Percentiles rank a stretch among this genome's conserved stretches.
These are phyloP conservation scores for Nematolebias whitei DNA, from an alignment of 2,113 vertebrate genomes.

Conservation along the genomic window DNA sequence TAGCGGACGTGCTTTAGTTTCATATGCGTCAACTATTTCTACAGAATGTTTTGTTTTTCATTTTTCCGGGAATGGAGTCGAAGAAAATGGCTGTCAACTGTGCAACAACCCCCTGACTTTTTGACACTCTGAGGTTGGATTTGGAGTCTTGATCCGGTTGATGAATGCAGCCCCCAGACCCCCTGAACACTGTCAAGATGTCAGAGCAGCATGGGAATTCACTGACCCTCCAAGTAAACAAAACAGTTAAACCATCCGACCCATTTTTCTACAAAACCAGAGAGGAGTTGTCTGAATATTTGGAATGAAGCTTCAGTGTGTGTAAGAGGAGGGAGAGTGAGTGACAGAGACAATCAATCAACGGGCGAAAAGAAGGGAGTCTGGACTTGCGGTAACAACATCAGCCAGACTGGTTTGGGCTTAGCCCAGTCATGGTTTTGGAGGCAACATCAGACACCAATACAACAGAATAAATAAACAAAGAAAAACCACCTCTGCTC, in stretches of 20 bases:
- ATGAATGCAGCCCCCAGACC: constrained; percentile 51
- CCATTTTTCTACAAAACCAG: constrained; percentile 54
- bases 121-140: constrained; percentile 36
- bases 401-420: constrained; percentile 51
- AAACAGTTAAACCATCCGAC: constrained; percentile 42
- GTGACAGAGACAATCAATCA: constrained; percentile 37
- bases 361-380: constrained; percentile 26
- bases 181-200: constrained; percentile 44
- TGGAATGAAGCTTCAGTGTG: constrained; percentile 5
- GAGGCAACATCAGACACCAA: constrained; percentile 58
- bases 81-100: constrained; percentile 7
- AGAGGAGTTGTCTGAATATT: constrained; percentile 22
- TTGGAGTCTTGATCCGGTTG: constrained; percentile 28
- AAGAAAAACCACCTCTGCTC: constrained; percentile 40
- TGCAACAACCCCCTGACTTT: constrained; percentile 28
- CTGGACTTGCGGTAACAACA: constrained; percentile 34
- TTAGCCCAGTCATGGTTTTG: constrained; percentile 55
- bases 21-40: background rate
- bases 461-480: constrained; percentile 60
- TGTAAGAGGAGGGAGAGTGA: constrained; percentile 15
- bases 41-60: constrained; percentile 6
- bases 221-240: constrained; percentile 61
- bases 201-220: constrained; percentile 71
- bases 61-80: background rate
- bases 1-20: constrained; percentile 1